A percentile compares a stretch with the other conserved stretches of the same genome.
phyloP scores from a whole-genome alignment of 2,888 invertebrate species.

The Pardosa pseudoannulata region DNA sequence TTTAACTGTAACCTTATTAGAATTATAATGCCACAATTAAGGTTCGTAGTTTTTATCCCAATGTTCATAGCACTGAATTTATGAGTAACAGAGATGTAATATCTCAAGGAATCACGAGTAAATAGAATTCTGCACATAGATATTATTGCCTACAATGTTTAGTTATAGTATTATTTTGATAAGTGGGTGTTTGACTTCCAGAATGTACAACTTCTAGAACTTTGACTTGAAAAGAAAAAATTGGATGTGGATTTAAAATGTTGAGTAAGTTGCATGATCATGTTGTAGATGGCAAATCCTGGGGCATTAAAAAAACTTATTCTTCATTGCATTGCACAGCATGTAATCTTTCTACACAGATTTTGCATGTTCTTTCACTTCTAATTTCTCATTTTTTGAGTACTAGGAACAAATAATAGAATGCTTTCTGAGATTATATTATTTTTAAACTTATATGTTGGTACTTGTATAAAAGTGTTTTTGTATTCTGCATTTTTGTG shows the following conservation, averaged over 20 bases:
- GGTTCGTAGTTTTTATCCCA: background rate
- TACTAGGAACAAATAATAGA: background rate
- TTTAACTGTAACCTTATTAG: too few species aligned
- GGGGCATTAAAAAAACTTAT: slow-evolving; percentile 49
- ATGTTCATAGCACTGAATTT: background rate
- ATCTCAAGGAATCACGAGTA: background rate
- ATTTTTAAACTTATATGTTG: background rate
- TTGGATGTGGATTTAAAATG: slow-evolving; percentile 55
- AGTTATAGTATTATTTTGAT: slow-evolving; percentile 40
- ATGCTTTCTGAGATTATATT: background rate
- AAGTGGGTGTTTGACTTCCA: slow-evolving; percentile 63
- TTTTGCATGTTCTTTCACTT: slow-evolving; percentile 37
- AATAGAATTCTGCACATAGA: slow-evolving; percentile 14
- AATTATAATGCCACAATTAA: too few species aligned
- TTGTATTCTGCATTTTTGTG: slow-evolving; percentile 11
- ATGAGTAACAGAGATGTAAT: background rate
- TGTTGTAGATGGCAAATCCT: slow-evolving; percentile 65
- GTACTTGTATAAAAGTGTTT: background rate
- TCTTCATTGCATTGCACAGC: slow-evolving; percentile 19
- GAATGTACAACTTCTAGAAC: slow-evolving; percentile 67
- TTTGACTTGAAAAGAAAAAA: slow-evolving; percentile 55
- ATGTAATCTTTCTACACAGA: slow-evolving; percentile 11
- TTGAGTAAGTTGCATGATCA: slow-evolving; percentile 72
- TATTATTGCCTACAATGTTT: slow-evolving; percentile 42
- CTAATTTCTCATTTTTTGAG: background rate